These are phyloP conservation scores for Athene noctua DNA, from an alignment of 2,113 vertebrate genomes.

Conservation along the genomic window DNA sequence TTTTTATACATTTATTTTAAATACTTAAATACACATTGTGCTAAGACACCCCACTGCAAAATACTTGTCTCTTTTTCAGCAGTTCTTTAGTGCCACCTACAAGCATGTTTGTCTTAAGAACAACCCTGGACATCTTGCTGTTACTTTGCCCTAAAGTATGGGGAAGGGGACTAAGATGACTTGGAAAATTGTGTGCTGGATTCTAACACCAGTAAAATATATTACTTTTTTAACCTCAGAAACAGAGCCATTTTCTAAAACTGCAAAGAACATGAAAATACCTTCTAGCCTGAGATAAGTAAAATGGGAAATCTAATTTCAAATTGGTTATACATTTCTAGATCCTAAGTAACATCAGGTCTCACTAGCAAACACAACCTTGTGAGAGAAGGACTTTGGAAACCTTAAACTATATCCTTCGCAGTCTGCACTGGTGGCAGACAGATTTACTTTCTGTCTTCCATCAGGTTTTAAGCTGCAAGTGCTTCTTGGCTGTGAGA, in stretches of 20 bases:
- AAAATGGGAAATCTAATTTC: background rate
- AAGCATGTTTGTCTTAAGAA: background rate
- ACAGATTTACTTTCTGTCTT: background rate
- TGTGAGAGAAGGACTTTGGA: background rate
- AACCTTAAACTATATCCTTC: background rate
- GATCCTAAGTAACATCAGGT: background rate
- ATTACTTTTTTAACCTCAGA: background rate
- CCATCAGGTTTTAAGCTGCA: background rate
- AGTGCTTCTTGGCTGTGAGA: background rate
- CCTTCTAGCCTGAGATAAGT: background rate
- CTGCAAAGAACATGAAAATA: background rate
- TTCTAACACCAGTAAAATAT: background rate
- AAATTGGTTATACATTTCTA: background rate
- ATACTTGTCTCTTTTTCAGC: background rate
- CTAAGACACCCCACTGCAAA: background rate
- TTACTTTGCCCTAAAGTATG: background rate
- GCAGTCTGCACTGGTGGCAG: background rate
- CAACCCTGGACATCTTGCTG: background rate
- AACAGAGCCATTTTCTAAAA: background rate
- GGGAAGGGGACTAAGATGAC: background rate
- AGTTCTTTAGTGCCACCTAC: background rate
- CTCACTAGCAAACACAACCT: background rate
- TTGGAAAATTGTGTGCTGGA: background rate
- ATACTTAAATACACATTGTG: background rate
- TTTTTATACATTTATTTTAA: background rate